Evolutionary conservation across 2,797 vertebrate species (phyloP).

Genomic region (Falco biarmicus): DNA sequence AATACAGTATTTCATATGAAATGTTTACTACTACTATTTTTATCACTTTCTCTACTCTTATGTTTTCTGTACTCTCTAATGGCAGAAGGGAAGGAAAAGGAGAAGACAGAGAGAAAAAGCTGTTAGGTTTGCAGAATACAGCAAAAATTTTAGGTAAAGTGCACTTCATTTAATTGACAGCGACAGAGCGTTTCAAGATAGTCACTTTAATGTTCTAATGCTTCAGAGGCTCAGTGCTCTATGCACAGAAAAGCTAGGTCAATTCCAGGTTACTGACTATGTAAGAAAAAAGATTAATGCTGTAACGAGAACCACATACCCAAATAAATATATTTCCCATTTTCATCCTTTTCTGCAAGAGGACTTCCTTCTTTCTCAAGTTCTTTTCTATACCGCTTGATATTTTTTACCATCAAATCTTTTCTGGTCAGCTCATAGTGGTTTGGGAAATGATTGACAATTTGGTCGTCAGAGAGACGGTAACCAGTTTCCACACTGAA

Average conservation of each 20-base stretch:
- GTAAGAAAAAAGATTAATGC: not conserved
- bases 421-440: slow-evolving; percentile 98
- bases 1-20: not conserved
- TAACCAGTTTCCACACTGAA: slow-evolving; percentile 97
- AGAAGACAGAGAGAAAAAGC: not conserved
- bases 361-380: slow-evolving; percentile 94
- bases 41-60: not conserved
- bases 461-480: slow-evolving; percentile 95
- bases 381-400: slow-evolving; percentile 95
- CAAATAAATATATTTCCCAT: slow-evolving; percentile 93
- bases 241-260: not conserved
- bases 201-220: not conserved
- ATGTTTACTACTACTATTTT: not conserved
- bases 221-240: not conserved
- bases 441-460: slow-evolving; percentile 98
- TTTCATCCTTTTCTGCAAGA: slow-evolving; percentile 95
- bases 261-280: not conserved
- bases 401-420: slow-evolving; percentile 99
- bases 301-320: slow-evolving; percentile 76
- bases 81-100: not conserved
- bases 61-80: not conserved
- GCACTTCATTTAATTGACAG: not conserved
- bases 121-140: not conserved
- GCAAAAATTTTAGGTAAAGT: not conserved
- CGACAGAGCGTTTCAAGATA: not conserved